Evolutionary conservation across 2,888 invertebrate species (phyloP), one percentile per base, ranked within the genome.

Genomic region (Heliconius hortense): DNA sequence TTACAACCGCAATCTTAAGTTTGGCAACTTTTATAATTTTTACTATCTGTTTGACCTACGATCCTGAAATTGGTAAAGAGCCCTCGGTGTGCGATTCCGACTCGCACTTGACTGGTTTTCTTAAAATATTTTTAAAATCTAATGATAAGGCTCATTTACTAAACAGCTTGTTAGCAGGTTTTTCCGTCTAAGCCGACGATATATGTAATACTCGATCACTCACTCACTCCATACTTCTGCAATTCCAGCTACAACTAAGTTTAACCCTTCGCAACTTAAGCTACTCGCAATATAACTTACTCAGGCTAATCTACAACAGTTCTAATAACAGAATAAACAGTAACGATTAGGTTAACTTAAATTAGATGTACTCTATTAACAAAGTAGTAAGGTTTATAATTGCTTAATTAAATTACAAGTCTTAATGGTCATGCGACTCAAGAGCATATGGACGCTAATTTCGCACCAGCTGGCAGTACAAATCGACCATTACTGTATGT

Each of bases 401-500:
- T 60, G 73, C 35, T 53, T 76, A 63, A 68, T 68, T 53, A 60
- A 72, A 70, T 76, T 70, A 70, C 24, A 56, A 69, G 62, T n/a
- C 39, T n/a, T 70, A 63, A 35, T 63, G 70, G 73, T 74, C 73
- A 72, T 77, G 76, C 64, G 75, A 77, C 75, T 76, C 76, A 76
- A 72, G 73, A 75, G 77, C 78, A 77, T 75, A 74, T 74, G 77
- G 75, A 74, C 75, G 79, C 78, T 80, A 80, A 80, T 81, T 80
- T 78, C 77, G 88, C 83, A 86, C 83, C 92, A 92, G 90, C 90
- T 91, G 92, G 88, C 85, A 85, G 81, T 86, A 85, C 86, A 83
- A 83, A 82, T 85, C 86, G 83, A 81, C 90, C 90, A 92, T 93
- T 92, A 93, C 92, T 89, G 91, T 93, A 90, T 88, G 91, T 93